Evolutionary conservation across 2,797 vertebrate species (phyloP).

Genomic region (Sebastes reedi): DNA sequence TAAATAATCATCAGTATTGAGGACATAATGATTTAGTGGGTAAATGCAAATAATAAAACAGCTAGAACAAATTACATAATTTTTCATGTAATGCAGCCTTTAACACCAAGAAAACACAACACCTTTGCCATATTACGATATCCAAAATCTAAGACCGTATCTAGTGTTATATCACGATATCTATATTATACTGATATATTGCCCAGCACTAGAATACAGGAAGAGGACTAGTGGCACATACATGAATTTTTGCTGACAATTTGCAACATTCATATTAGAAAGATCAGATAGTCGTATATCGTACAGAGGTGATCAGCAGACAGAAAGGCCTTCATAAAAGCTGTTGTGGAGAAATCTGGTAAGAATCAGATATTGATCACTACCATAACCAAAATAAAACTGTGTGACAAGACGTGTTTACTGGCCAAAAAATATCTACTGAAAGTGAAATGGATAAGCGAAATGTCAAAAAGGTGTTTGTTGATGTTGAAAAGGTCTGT

Average conservation of each 20-base stretch:
- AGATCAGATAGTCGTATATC: background rate
- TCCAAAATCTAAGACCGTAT: background rate
- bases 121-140: background rate
- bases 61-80: no score
- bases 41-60: no score
- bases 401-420: background rate
- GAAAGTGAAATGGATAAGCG: background rate
- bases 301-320: background rate
- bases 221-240: background rate
- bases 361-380: slow-evolving; percentile 1
- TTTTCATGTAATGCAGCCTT: no score
- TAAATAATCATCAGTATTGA: no score
- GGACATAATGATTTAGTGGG: no score
- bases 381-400: background rate
- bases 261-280: background rate
- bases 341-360: background rate
- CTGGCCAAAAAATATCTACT: background rate
- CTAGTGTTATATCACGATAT: background rate
- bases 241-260: background rate
- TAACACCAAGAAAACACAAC: background rate
- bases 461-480: background rate
- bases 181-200: background rate
- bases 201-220: background rate
- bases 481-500: background rate
- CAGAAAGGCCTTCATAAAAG: background rate